Evolutionary conservation across 2,113 vertebrate genomes (phyloP).

Genomic region (Mus spicilegus): DNA sequence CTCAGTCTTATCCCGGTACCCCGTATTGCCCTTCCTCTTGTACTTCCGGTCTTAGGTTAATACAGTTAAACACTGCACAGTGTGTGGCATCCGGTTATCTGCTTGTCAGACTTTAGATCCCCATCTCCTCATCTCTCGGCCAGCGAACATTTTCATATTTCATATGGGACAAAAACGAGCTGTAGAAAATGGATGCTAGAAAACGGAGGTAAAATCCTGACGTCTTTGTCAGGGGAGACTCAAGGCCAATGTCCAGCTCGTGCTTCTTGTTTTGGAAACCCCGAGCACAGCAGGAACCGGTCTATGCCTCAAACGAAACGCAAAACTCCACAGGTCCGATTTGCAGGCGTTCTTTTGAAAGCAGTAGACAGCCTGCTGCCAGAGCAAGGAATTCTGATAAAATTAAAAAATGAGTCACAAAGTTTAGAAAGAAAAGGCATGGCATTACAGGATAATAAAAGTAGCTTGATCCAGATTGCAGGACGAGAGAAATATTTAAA

Average conservation of each 20-base stretch:
- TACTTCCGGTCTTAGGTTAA: background rate
- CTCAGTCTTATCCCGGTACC: background rate
- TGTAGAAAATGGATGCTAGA: background rate
- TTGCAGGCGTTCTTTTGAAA: conserved; percentile 9
- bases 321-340: background rate
- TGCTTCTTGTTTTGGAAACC: conserved; percentile 12
- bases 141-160: background rate
- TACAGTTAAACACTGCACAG: background rate
- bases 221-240: background rate
- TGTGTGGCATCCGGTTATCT: background rate
- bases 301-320: conserved; percentile 41
- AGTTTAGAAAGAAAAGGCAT: background rate
- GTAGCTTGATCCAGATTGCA: background rate
- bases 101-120: background rate
- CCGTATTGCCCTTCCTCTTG: too few species aligned
- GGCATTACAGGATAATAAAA: conserved; percentile 68
- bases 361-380: background rate
- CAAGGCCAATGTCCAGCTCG: background rate
- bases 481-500: conserved; percentile 4
- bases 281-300: background rate
- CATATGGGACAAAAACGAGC: background rate
- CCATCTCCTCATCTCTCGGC: background rate
- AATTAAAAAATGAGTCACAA: conserved; percentile 60
- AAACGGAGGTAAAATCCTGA: background rate
- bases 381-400: conserved; percentile 45